These are phyloP conservation scores for Copsychus sechellarum DNA, from an alignment of 2,113 vertebrate genomes.

Conservation along the genomic window DNA sequence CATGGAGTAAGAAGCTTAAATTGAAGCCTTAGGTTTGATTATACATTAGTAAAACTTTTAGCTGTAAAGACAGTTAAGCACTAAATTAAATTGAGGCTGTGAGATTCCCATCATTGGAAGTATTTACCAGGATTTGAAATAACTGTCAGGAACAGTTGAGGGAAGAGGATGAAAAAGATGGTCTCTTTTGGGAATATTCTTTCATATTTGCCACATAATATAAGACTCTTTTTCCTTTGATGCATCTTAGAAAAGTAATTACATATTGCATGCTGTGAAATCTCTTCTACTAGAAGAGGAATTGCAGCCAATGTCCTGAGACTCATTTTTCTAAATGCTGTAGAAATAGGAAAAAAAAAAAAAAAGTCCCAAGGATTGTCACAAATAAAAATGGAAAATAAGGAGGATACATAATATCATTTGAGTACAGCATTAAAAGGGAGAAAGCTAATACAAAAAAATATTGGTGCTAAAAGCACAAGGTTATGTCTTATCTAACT, in stretches of 20 bases:
- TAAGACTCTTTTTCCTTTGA: neutral
- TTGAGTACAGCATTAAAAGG: neutral
- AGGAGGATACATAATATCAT: neutral
- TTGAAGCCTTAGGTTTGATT: neutral
- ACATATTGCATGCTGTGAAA: neutral
- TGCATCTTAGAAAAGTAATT: neutral
- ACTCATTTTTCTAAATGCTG: neutral
- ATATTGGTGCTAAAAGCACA: neutral
- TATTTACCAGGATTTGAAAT: neutral
- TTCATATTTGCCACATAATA: neutral
- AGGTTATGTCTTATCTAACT: neutral
- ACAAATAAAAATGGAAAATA: neutral
- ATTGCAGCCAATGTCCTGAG: neutral
- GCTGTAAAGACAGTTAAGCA: neutral
- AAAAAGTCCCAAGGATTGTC: neutral
- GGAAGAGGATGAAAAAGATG: neutral
- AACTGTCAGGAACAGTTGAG: neutral
- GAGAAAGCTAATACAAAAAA: neutral
- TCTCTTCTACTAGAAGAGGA: neutral
- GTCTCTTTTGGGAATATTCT: neutral
- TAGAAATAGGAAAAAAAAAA: neutral
- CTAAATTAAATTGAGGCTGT: neutral
- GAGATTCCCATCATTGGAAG: neutral
- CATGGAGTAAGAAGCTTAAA: constrained; percentile 25
- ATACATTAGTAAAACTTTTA: constrained; percentile 10